phyloP scores from a whole-genome alignment of 2,888 invertebrate species.

The Craniophora ligustri region DNA sequence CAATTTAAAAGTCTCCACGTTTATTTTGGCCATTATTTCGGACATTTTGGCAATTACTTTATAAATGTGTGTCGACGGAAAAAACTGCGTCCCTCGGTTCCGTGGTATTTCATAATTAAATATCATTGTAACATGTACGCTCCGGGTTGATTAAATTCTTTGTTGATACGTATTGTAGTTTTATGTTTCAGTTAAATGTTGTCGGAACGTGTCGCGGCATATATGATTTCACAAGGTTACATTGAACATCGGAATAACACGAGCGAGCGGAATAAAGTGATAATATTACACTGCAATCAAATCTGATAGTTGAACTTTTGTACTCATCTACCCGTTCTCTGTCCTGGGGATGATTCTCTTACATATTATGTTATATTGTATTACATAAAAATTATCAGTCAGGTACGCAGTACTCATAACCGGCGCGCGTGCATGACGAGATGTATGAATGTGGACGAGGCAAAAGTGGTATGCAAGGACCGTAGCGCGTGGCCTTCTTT shows the following conservation, averaged over 20 bases:
- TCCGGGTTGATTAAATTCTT: constrained; percentile 47
- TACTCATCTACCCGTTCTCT: too few relatives aligned
- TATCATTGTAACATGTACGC: constrained; percentile 24
- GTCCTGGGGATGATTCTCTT: too few relatives aligned
- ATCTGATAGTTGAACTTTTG: too few relatives aligned
- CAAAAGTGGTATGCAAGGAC: too few relatives aligned
- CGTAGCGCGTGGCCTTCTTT: too few relatives aligned
- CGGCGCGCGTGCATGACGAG: too few relatives aligned
- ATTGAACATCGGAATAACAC: constrained; percentile 18
- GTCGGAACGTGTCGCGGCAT: constrained; percentile 41
- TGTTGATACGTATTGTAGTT: constrained; percentile 42
- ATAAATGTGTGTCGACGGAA: constrained; percentile 21
- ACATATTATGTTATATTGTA: too few relatives aligned
- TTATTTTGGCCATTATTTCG: too few relatives aligned
- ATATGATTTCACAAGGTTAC: constrained; percentile 42
- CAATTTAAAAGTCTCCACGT: too few relatives aligned
- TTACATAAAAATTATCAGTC: too few relatives aligned
- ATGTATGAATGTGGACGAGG: too few relatives aligned
- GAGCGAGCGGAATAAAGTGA: constrained; percentile 16
- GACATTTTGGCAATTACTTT: constrained; percentile 38
- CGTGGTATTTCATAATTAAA: constrained; percentile 39
- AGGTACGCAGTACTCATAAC: too few relatives aligned
- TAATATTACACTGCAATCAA: background rate
- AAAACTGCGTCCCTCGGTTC: constrained; percentile 13
- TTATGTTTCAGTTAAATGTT: constrained; percentile 42